A percentile compares a stretch with the other conserved stretches of the same genome.
Conservation (phyloP, 2,797 vertebrate species). For the Hydrolagus colliei region DNA sequence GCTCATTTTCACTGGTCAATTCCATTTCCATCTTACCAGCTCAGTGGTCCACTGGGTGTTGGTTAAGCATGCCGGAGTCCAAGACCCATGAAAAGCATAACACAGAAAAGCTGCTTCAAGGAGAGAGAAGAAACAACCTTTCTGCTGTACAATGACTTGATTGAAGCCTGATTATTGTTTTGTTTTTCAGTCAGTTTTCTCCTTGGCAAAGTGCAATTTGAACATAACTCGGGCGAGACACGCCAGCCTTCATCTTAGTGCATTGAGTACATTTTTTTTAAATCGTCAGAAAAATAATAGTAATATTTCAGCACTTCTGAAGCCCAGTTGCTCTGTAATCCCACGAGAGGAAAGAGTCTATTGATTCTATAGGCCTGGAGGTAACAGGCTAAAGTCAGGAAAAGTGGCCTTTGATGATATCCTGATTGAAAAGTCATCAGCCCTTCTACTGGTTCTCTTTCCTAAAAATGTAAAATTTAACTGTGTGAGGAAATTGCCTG, state of each 20-base stretch:
- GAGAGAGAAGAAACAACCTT: conserved; percentile 19
- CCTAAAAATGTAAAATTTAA: conserved; percentile 26
- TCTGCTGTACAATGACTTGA: conserved; percentile 1
- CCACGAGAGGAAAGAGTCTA: conserved; percentile 4
- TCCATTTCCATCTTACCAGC: conserved; percentile 37
- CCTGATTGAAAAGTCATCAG: conserved; percentile 20
- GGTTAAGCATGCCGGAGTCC: conserved; percentile 41
- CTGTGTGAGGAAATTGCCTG: neutral
- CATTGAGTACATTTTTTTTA: neutral
- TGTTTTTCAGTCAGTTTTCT: neutral
- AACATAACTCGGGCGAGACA: neutral
- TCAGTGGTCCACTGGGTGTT: conserved; percentile 39
- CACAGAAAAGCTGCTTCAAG: conserved; percentile 26
- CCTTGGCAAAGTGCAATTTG: conserved; percentile 18
- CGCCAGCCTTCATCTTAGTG: too few relatives aligned
- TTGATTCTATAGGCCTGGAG: neutral
- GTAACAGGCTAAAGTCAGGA: neutral
- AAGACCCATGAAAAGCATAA: conserved; percentile 39
- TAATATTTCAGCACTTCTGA: conserved; percentile 5
- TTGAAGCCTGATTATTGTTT: neutral
- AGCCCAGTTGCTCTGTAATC: neutral
- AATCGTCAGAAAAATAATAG: neutral
- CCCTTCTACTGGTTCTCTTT: conserved; percentile 1
- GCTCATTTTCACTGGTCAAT: conserved; percentile 44
- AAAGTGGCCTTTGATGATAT: conserved; percentile 18